Conservation (phyloP, 92 coral and sea anemone species). For the Paramuricea clavata region DNA sequence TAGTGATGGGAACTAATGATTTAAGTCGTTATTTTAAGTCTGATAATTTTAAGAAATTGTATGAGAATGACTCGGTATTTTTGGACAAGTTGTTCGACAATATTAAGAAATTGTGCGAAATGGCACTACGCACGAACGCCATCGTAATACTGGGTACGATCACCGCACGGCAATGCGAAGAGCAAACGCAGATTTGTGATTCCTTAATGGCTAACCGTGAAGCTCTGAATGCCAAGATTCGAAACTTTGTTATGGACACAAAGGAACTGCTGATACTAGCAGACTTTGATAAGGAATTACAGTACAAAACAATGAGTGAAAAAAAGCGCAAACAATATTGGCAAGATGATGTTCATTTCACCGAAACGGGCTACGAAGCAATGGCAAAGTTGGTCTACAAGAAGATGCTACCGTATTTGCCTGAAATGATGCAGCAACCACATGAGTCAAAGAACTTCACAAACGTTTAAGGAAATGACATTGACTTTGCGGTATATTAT, state of each 20-base stretch:
- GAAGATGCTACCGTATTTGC: constrained; percentile 60
- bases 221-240: constrained; percentile 61
- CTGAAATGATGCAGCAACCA: constrained; percentile 14
- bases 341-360: constrained; percentile 75
- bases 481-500: too few species aligned
- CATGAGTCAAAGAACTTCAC: background rate
- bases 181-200: constrained; percentile 28
- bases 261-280: constrained; percentile 65
- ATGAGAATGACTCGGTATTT: background rate
- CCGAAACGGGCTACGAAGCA: constrained; percentile 72
- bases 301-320: constrained; percentile 33
- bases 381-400: constrained; percentile 78
- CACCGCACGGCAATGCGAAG: constrained; percentile 79
- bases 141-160: constrained; percentile 75
- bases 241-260: constrained; percentile 57
- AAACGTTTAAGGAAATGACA: background rate
- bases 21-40: constrained; percentile 28
- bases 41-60: constrained; percentile 1
- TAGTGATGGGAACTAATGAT: constrained; percentile 87
- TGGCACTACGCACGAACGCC: constrained; percentile 54
- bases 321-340: constrained; percentile 49
- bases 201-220: constrained; percentile 1
- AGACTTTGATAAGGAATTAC: constrained; percentile 70
- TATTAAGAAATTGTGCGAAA: constrained; percentile 61
- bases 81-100: constrained; percentile 51